Percentiles rank a stretch among this genome's conserved stretches.
phyloP scores from a whole-genome alignment of 2,113 vertebrate genomes.

The Aspidoscelis tigris region DNA sequence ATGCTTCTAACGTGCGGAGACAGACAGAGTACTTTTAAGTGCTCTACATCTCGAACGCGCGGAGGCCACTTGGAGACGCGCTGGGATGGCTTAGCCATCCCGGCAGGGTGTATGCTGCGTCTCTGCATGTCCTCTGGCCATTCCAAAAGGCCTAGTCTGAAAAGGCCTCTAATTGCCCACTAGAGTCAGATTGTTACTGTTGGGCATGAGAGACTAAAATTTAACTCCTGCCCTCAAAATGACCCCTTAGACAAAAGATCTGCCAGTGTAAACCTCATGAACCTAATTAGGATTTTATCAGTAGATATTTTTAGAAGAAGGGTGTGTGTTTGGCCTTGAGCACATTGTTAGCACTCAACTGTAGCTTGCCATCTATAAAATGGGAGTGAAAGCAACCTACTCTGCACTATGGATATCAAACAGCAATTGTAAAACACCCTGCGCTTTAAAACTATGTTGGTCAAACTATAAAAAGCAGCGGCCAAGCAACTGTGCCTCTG shows the following conservation, averaged over 20 bases:
- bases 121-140: too few species aligned
- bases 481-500: neutral
- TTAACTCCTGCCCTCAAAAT: neutral
- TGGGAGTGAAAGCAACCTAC: neutral
- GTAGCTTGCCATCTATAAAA: neutral
- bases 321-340: neutral
- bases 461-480: neutral
- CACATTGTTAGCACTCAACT: neutral
- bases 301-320: neutral
- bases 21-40: too few species aligned
- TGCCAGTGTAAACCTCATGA: neutral
- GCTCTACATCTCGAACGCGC: too few species aligned
- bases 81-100: too few species aligned
- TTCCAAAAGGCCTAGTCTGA: too few species aligned
- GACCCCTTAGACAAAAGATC: neutral
- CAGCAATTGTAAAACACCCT: constrained; percentile 1
- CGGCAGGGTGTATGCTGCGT: too few species aligned
- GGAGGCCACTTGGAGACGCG: too few species aligned
- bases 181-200: neutral
- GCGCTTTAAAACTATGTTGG: neutral
- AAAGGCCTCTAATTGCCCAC: too few species aligned
- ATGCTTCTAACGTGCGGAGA: too few species aligned
- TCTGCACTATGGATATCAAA: neutral
- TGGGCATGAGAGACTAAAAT: neutral
- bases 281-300: neutral